Base-by-base conservation (phyloP, 2,113 vertebrate genomes). In the Megaceryle torquata region DNA sequence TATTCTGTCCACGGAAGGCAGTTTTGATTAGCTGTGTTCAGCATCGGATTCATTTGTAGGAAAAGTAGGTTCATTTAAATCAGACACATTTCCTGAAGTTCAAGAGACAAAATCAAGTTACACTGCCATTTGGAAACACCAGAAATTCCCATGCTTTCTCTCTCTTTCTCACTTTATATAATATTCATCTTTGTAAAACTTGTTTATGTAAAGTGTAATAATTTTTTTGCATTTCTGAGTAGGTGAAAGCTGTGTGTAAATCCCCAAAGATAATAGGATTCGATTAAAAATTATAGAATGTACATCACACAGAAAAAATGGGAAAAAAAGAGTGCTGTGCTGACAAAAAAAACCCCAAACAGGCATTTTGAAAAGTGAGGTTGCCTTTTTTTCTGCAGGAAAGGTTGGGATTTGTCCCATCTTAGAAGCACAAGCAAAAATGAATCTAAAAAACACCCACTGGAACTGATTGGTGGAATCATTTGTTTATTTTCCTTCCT, bases 21-120 rank as follows among this genome's bases (percentile, higher is more conserved):
- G 41, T 70, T 88, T 92, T 83, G 82, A 74, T 78, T 59, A 77
- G 17, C 25, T 77, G 7, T 70, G 29, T 70, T 88, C 75, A 91
- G 70, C 60, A 60, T 70, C 86, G 70, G 46, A 43, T 83, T 92
- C 31, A 83, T 92, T 86, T 88, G 51, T 83, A 75, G 53, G 86
- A 86, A 95, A 90, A 94, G 88, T 81, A 72, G 46, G 69, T 92
- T 96, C 63, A 88, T 95, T 96, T 67, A 84, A 88, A 86, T 91
- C 51, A 92, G 43, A 25, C 17, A 1, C 84, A 75, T 70, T 91
- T 97, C 72, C 83, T 86, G 72, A 89, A 59, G 43, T 82, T 88
- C 51, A 75, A 56, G 72, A 92, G 78, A 56, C 6, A 39, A 78
- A 88, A 75, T 91, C 71, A 92, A 63, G 56, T 31, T 70, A 33